phyloP scores from a whole-genome alignment of 1,140 invertebrate species.

The Phymastichus coffea region DNA sequence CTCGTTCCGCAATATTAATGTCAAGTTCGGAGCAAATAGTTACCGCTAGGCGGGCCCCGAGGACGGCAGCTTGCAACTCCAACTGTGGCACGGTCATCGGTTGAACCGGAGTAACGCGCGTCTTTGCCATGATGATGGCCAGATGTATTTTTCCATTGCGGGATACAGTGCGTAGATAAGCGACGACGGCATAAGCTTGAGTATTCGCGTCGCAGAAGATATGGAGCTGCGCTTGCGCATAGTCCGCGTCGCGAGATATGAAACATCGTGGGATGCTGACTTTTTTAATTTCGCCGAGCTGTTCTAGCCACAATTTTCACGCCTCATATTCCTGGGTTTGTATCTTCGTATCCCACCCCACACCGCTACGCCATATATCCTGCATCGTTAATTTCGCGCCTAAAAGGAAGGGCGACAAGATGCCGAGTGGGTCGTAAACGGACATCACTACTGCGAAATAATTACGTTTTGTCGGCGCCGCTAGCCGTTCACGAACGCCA shows the following conservation, averaged over 20 bases:
- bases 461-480: constrained; percentile 33
- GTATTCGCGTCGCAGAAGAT: constrained; percentile 41
- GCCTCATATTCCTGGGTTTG: background rate
- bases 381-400: constrained; percentile 46
- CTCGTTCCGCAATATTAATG: background rate
- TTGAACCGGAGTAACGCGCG: background rate
- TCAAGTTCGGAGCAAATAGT: too few relatives aligned
- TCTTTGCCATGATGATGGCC: background rate
- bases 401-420: constrained; percentile 41
- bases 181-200: too few relatives aligned
- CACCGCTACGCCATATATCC: constrained; percentile 34
- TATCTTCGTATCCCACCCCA: constrained; percentile 16
- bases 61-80: too few relatives aligned
- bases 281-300: background rate
- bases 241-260: background rate
- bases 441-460: constrained; percentile 33
- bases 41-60: background rate
- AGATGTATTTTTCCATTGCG: too few relatives aligned
- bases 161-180: too few relatives aligned
- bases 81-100: too few relatives aligned
- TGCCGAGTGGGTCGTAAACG: constrained; percentile 46
- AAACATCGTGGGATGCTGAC: background rate
- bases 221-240: constrained; percentile 29
- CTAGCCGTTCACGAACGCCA: background rate
- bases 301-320: background rate